Evolutionary conservation across 92 coral and sea anemone genomes (phyloP).

Genomic region (Phenganax marumi): DNA sequence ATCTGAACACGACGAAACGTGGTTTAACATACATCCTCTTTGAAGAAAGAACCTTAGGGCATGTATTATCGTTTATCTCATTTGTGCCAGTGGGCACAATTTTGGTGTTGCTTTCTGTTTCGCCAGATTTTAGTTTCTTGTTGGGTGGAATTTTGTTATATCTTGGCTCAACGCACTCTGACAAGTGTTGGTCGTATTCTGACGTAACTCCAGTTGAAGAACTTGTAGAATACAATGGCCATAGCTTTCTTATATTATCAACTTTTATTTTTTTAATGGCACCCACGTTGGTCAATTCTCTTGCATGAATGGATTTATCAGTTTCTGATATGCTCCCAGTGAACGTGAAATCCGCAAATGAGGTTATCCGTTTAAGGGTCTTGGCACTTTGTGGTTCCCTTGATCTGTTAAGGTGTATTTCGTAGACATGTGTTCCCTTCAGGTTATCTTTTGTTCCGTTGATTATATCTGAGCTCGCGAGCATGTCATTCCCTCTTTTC

Average conservation of each 20-base stretch:
- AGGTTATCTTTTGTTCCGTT: constrained; percentile 35
- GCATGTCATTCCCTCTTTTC: constrained; percentile 31
- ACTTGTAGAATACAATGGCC: constrained; percentile 36
- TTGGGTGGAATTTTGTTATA: constrained; percentile 18
- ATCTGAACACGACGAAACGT: constrained; percentile 2
- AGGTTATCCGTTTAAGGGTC: constrained; percentile 29
- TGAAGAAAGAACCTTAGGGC: constrained; percentile 30
- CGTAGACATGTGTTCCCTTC: constrained; percentile 49
- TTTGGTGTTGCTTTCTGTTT: not conserved
- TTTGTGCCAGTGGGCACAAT: not conserved
- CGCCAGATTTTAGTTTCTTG: not conserved
- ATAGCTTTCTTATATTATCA: constrained; percentile 7
- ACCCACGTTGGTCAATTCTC: constrained; percentile 36
- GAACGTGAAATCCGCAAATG: constrained; percentile 24
- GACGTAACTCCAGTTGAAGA: constrained; percentile 48
- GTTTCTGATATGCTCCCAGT: not conserved
- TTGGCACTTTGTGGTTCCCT: constrained; percentile 38
- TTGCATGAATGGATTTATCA: constrained; percentile 1
- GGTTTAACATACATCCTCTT: constrained; percentile 22
- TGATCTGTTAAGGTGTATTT: constrained; percentile 34
- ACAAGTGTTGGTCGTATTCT: constrained; percentile 41
- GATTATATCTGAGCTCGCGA: constrained; percentile 11
- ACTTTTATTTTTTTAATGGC: not conserved
- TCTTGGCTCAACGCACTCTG: constrained; percentile 37
- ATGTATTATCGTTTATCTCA: not conserved